Evolutionary conservation across 2,888 invertebrate species (phyloP), one percentile per base, ranked within the genome.

Genomic region (Notocelia uddmanniana): DNA sequence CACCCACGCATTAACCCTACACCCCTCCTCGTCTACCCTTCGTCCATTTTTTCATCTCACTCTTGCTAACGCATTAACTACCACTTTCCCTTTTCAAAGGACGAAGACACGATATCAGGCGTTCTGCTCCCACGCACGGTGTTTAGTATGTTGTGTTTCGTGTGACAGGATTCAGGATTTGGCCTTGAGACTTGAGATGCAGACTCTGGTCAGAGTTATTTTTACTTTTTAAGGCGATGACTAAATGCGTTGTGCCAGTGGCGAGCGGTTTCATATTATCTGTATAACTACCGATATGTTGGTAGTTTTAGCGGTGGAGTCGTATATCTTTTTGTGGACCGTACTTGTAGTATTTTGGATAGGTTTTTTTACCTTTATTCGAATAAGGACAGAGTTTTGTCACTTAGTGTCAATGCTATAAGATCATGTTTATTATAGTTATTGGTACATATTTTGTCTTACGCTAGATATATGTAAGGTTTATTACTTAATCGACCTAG

Each of bases 71-170:
- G 88, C 84, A 83, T 77, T 81, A 83, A 88, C 85, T 89, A 91
- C 89, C 92, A 93, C 93, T 93, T 93, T 93, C 93, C 93, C 92
- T 93, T 93, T 93, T 92, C 85, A 93, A 93, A 92, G 92, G 92
- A 92, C 93, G 93, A 93, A 93, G 92, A 91, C 90, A 88, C 88
- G 81, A 78, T 75, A 66, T 79, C 41, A 54, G 48, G 48, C 58
- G 63, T 89, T 89, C 74, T 78, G 77, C 26, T 91, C 78, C 1
- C 10, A 2, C 79, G 0, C 55, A 19, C 15, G 0, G 13, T 41
- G 2, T 19, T 66, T 68, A 8, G 57, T 87, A 81, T 77, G 50
- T 37, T 68, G 11, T 48, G 77, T 92, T 87, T 76, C 80, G 76
- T n/a, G 87, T 83, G 63, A 69, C 77, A 78, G 81, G 85, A 87